These are phyloP conservation scores for Mormyrops attenuatus DNA, from an alignment of 2,797 vertebrate genomes.

Conservation along the genomic window DNA sequence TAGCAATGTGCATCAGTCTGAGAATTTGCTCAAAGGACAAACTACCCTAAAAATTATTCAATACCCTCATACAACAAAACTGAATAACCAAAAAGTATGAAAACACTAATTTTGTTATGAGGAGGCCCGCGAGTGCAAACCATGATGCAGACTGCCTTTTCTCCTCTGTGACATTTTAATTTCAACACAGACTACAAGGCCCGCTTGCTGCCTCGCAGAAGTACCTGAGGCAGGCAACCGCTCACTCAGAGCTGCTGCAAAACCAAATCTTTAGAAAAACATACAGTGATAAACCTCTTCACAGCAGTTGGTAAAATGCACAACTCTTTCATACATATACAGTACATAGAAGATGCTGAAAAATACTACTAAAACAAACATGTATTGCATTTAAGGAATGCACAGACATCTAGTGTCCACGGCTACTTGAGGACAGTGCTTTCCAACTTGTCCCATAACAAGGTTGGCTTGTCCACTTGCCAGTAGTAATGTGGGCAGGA, in stretches of 20 bases:
- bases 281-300: neutral
- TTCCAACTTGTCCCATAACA: neutral
- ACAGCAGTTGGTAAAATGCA: neutral
- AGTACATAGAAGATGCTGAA: neutral
- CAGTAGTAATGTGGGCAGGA: neutral
- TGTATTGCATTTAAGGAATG: neutral
- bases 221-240: no score
- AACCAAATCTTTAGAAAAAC: neutral
- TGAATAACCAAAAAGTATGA: neutral
- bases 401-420: neutral
- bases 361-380: neutral
- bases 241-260: neutral
- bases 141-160: neutral
- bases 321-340: neutral
- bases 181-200: neutral
- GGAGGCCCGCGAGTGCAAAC: neutral
- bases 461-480: neutral
- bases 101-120: neutral
- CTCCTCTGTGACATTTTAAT: neutral
- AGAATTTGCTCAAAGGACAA: neutral
- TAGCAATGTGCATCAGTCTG: neutral
- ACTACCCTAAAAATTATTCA: neutral
- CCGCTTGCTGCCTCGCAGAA: neutral
- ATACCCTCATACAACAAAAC: neutral
- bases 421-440: neutral